Percentiles rank a stretch among this genome's conserved stretches.
phyloP scores from a whole-genome alignment of 1,140 invertebrate species.

The Popillia japonica region DNA sequence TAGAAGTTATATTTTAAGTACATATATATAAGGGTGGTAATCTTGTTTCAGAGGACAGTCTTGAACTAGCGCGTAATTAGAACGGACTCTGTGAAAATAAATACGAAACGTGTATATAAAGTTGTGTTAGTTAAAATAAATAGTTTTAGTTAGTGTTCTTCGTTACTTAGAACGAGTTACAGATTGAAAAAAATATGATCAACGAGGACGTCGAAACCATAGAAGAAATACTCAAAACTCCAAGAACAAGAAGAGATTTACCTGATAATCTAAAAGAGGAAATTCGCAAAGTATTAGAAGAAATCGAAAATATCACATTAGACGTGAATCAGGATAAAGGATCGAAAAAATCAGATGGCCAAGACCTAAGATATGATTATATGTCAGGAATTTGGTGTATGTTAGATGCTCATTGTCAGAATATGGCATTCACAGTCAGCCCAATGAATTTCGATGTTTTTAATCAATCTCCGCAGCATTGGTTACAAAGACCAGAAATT shows the following conservation, averaged over 20 bases:
- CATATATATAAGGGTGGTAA: no score
- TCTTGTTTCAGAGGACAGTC: no score
- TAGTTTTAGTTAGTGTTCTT: no score
- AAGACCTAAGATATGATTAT: constrained; percentile 11
- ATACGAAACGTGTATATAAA: no score
- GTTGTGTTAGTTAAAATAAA: no score
- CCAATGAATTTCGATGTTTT: constrained; percentile 50
- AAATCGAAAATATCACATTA: not conserved
- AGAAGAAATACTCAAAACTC: not conserved
- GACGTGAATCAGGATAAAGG: not conserved
- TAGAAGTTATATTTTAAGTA: no score
- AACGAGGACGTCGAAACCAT: constrained; percentile 25
- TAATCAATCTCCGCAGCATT: constrained; percentile 47
- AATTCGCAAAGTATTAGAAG: not conserved
- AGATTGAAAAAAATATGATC: constrained; percentile 15
- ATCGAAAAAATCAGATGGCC: not conserved
- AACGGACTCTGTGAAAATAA: no score
- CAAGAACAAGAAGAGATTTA: not conserved
- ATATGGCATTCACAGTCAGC: constrained; percentile 48
- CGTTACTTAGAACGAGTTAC: no score
- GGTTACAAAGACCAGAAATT: constrained; percentile 48
- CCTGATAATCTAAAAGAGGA: not conserved
- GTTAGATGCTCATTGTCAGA: constrained; percentile 46
- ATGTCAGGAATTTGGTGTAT: constrained; percentile 54
- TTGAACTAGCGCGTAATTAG: no score